A percentile compares a stretch with the other conserved stretches of the same genome.
Conservation (phyloP, 2,888 invertebrate species). For the Prosopocoilus inquinatus region DNA sequence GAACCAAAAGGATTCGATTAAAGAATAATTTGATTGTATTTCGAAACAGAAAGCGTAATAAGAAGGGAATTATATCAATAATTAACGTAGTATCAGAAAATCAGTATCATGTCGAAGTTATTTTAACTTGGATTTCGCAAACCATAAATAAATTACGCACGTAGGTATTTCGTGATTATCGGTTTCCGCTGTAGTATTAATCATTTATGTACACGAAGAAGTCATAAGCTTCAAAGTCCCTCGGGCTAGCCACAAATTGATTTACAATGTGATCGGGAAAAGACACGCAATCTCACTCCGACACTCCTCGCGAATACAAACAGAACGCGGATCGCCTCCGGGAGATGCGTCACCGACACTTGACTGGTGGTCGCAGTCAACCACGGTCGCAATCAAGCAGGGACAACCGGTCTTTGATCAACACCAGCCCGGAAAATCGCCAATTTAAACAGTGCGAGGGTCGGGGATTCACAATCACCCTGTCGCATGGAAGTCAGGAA, state of each 20-base stretch:
- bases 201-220: conserved; percentile 5
- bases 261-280: conserved; percentile 10
- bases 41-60: no score
- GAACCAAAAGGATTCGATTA: no score
- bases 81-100: no score
- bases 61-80: no score
- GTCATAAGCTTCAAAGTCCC: conserved; percentile 3
- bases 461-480: conserved; percentile 1
- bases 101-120: no score
- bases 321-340: conserved; percentile 1
- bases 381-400: conserved; percentile 8
- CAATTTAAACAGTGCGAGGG: conserved; percentile 14
- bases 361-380: conserved; percentile 1
- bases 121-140: no score
- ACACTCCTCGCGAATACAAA: background rate
- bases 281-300: conserved; percentile 6
- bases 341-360: conserved; percentile 6
- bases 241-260: conserved; percentile 6
- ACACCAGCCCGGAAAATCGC: conserved; percentile 9
- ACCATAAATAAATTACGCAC: conserved; percentile 9
- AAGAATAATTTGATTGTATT: no score
- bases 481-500: background rate
- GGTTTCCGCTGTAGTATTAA: conserved; percentile 10
- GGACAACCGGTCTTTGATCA: conserved; percentile 12
- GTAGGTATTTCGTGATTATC: conserved; percentile 7